Evolutionary conservation across 2,888 invertebrate genomes (phyloP).

Genomic region (Agrilus biguttatus): DNA sequence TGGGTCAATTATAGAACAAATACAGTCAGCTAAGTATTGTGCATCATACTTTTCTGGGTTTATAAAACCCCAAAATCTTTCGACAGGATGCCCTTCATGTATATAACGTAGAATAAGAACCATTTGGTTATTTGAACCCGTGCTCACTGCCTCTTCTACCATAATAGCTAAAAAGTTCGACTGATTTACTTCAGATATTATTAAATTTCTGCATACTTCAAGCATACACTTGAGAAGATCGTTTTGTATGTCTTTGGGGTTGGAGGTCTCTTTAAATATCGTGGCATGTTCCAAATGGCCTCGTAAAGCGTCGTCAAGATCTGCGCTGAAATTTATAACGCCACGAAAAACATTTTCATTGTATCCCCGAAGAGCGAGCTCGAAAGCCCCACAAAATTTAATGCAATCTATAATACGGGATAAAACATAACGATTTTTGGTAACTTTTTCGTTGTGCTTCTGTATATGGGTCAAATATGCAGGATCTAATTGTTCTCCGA

Average conservation of each 20-base stretch:
- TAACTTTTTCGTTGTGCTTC: conserved; percentile 13
- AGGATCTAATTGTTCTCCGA: conserved; percentile 10
- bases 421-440: conserved; percentile 14
- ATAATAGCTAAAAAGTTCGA: no score
- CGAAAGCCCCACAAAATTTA: conserved; percentile 18
- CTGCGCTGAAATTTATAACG: conserved; percentile 13
- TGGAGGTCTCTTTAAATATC: conserved; percentile 8
- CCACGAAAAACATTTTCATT: conserved; percentile 15
- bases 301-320: conserved; percentile 7
- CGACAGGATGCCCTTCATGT: not conserved
- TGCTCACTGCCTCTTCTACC: no score
- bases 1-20: no score
- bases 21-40: no score
- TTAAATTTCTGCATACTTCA: no score
- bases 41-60: not conserved
- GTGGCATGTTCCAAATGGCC: conserved; percentile 8
- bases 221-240: no score
- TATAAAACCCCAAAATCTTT: not conserved
- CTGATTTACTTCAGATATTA: no score
- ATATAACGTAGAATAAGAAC: not conserved
- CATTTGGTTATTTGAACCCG: not conserved
- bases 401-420: conserved; percentile 16
- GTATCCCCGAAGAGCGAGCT: conserved; percentile 17
- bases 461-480: conserved; percentile 8
- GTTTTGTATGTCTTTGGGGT: no score